A percentile compares a stretch with the other conserved stretches of the same genome.
Conservation (phyloP, 1,140 invertebrate genomes). For the Aphelenchoides fujianensis region DNA sequence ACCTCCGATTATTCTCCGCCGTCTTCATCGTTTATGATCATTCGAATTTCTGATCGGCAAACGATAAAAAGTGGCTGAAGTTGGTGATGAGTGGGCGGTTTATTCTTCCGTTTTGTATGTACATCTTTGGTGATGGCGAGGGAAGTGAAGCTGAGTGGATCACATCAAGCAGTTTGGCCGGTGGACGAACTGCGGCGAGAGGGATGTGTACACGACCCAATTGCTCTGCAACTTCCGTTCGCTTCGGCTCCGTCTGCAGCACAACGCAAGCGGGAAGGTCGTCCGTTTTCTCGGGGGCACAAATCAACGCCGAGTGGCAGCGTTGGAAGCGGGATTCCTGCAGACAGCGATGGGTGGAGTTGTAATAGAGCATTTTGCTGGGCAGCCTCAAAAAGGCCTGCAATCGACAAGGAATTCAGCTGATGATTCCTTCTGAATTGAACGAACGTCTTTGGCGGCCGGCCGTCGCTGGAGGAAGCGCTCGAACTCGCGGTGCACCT, state of each 20-base stretch:
- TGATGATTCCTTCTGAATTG: neutral
- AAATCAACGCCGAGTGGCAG: constrained; percentile 8
- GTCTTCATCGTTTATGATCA: too few relatives aligned
- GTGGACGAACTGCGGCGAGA: neutral
- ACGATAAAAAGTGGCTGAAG: too few relatives aligned
- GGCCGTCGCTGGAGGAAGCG: neutral
- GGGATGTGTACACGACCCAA: neutral
- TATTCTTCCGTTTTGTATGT: neutral
- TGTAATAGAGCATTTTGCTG: neutral
- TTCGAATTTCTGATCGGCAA: too few relatives aligned
- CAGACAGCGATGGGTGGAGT: constrained; percentile 5
- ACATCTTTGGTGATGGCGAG: too few relatives aligned
- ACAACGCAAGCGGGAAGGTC: neutral
- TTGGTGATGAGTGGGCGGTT: too few relatives aligned
- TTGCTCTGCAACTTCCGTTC: neutral
- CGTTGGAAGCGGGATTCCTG: neutral
- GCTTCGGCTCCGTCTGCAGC: neutral
- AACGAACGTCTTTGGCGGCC: neutral
- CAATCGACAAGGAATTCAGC: neutral
- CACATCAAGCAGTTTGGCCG: neutral
- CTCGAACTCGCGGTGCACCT: neutral
- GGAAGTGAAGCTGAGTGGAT: too few relatives aligned
- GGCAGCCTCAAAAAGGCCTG: neutral
- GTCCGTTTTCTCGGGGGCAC: neutral
- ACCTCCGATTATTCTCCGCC: too few relatives aligned